Conservation (phyloP, 2,113 vertebrate genomes). For the Zosterops borbonicus region DNA sequence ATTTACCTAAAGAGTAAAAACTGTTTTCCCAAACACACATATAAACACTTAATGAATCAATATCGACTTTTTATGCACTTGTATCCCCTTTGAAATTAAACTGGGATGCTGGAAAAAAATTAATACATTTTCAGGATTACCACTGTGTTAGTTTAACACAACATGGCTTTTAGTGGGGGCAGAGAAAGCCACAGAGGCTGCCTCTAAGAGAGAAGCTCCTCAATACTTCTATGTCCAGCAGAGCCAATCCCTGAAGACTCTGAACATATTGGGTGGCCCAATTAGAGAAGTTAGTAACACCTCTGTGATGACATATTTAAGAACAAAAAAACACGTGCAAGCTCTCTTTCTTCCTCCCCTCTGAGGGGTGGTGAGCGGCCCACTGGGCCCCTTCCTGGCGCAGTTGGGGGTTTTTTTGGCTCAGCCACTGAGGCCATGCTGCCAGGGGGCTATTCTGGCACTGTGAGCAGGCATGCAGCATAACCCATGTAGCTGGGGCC, state of each 20-base stretch:
- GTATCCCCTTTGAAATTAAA: neutral
- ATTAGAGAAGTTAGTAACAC: neutral
- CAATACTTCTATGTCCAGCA: neutral
- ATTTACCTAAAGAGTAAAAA: neutral
- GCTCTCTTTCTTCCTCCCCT: neutral
- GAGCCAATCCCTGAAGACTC: neutral
- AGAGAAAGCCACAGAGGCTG: neutral
- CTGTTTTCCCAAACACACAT: neutral
- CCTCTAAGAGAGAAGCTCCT: neutral
- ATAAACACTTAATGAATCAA: neutral
- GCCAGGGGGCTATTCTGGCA: fast-evolving
- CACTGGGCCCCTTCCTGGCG: fast-evolving
- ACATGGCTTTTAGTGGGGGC: neutral
- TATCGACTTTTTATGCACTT: neutral
- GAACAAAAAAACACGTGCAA: neutral
- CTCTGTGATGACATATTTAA: neutral
- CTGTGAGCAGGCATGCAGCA: fast-evolving
- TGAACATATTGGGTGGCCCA: neutral
- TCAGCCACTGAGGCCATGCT: fast-evolving
- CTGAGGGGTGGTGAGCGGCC: neutral
- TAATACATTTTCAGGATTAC: neutral
- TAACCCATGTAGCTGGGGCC: neutral
- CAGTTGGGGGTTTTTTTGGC: fast-evolving
- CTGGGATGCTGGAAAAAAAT: neutral
- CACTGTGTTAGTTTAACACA: neutral